These are phyloP conservation scores for Pituophis catenifer DNA, from an alignment of 2,113 vertebrate species.

Conservation along the genomic window DNA sequence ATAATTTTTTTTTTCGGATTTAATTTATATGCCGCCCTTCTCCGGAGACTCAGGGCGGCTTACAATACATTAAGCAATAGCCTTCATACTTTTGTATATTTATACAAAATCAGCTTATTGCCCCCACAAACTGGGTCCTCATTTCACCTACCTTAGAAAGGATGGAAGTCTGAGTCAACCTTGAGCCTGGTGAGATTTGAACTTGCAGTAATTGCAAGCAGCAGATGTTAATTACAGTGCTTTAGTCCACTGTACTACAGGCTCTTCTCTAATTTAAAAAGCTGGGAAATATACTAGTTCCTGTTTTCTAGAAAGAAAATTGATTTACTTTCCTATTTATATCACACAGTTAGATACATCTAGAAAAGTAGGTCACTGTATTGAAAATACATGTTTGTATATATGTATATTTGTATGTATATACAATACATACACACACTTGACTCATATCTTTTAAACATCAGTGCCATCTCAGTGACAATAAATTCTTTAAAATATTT, in stretches of 20 bases:
- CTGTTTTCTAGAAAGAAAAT: background rate
- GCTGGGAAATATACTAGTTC: background rate
- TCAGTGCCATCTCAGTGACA: background rate
- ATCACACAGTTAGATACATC: background rate
- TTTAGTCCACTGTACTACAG: too few species aligned
- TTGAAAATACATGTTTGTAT: background rate
- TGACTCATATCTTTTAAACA: background rate
- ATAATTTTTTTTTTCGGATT: background rate
- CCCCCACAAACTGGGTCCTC: too few species aligned
- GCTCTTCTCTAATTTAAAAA: background rate
- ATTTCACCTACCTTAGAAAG: too few species aligned
- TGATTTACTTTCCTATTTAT: background rate
- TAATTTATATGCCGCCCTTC: too few species aligned
- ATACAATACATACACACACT: background rate
- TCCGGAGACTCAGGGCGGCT: too few species aligned
- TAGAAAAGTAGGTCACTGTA: background rate
- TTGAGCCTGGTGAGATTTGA: too few species aligned
- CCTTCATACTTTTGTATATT: too few species aligned
- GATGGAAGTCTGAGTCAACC: too few species aligned
- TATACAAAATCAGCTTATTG: too few species aligned
- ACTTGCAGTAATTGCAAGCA: too few species aligned
- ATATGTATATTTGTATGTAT: background rate
- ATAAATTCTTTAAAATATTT: constrained; percentile 4
- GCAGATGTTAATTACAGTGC: too few species aligned
- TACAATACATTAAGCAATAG: too few species aligned